Base-by-base conservation (phyloP, 1,140 invertebrate species). In the Bicyclus anynana region DNA sequence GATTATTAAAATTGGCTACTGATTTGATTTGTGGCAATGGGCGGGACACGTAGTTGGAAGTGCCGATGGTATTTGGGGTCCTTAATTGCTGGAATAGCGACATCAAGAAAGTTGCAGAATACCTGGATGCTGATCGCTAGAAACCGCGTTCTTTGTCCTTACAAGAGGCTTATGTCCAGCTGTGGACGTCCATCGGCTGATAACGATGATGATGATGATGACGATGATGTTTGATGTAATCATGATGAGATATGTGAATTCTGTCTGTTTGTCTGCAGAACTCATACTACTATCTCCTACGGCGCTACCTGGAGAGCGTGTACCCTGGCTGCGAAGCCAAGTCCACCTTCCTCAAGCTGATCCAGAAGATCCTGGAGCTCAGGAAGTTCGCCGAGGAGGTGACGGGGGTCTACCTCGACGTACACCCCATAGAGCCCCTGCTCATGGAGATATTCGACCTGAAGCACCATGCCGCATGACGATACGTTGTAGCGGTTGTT, bases 371-470 rank as follows among this genome's bases (percentile, higher is more conserved):
- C 66, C 92, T 94, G 23, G 96, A 98, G 77, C 90, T 98, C 9
- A 94, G 96, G 67, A 92, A 92, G 75, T 89, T 98, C 26, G 96
- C 96, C 59, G 95, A 97, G 50, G 94, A 95, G 60, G 93, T 97
- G 44, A 94, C 97, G 6, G 93, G 93, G 20, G 95, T 97, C 18
- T 97, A 97, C 82, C 89, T 97, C 20, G 95, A 97, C 80, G 94
- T 97, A 1, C 96, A 98, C 90, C 96, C 97, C 46, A 94, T 98
- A 42, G 96, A 97, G 69, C 97, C 97, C 3, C 87, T 98, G 20
- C 90, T 98, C 16, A 94, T 97, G 69, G 97, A 98, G 91, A 96
- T 98, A 81, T 96, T 98, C 71, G 96, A 98, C 86, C 91, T 97
- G 49, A 97, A 97, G 54, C 81, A 89, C 7, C 85, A 84, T 40